These are phyloP conservation scores for Euzophera pinguis DNA, from an alignment of 2,888 invertebrate species.

Conservation along the genomic window DNA sequence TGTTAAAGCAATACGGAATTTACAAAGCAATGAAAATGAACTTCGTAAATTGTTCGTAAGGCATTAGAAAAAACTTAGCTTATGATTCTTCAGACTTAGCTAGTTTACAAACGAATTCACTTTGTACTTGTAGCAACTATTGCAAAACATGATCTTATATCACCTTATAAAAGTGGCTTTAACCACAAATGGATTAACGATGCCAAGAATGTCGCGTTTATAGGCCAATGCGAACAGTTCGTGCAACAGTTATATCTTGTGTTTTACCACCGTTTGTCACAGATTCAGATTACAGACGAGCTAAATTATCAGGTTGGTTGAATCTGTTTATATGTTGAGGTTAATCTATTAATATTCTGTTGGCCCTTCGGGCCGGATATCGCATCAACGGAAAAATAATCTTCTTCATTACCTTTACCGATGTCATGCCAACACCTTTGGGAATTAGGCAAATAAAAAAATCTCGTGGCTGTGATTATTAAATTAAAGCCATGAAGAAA, in stretches of 20 bases:
- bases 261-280: slow-evolving; percentile 4
- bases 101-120: neutral
- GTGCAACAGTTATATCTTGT: slow-evolving; percentile 16
- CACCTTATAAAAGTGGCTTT: slow-evolving; percentile 21
- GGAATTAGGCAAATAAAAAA: slow-evolving; percentile 12
- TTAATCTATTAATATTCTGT: slow-evolving; percentile 53
- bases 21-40: too few species aligned
- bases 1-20: too few species aligned
- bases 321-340: slow-evolving; percentile 22
- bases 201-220: slow-evolving; percentile 23
- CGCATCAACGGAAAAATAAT: slow-evolving; percentile 36
- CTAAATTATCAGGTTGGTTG: neutral
- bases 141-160: slow-evolving; percentile 17
- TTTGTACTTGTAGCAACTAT: neutral
- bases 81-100: neutral
- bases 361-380: slow-evolving; percentile 48
- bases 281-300: neutral
- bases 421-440: slow-evolving; percentile 35
- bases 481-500: neutral
- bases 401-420: slow-evolving; percentile 28
- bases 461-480: neutral
- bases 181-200: slow-evolving; percentile 24
- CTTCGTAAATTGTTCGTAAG: too few species aligned
- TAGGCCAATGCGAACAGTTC: slow-evolving; percentile 21
- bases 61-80: too few species aligned